These are phyloP conservation scores for Xestia rhomboidea DNA, from an alignment of 2,888 invertebrate genomes.

Conservation along the genomic window DNA sequence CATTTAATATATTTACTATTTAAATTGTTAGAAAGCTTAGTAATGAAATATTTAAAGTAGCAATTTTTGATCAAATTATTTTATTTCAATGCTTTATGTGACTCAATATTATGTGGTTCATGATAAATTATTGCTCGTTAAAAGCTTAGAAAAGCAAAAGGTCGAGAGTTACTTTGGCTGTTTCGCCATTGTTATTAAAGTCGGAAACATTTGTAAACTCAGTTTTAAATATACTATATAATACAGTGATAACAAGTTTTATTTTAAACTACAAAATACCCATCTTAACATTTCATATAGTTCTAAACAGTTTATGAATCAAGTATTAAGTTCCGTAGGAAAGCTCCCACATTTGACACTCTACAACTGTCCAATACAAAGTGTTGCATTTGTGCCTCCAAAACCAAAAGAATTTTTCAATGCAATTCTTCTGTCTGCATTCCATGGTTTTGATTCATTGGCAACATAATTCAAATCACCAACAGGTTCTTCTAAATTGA, in stretches of 20 bases:
- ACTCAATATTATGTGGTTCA: conserved; percentile 86
- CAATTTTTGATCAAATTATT: conserved; percentile 89
- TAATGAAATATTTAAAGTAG: conserved; percentile 87
- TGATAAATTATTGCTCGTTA: conserved; percentile 83
- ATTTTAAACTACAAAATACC: conserved; percentile 55
- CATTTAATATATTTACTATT: conserved; percentile 89
- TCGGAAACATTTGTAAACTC: conserved; percentile 88
- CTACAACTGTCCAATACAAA: conserved; percentile 91
- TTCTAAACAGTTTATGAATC: neutral
- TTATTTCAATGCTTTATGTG: conserved; percentile 88
- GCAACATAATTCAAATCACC: conserved; percentile 94
- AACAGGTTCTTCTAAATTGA: conserved; percentile 94
- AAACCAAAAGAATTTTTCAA: conserved; percentile 99
- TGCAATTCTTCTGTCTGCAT: conserved; percentile 92
- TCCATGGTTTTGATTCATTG: conserved; percentile 91
- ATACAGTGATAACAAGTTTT: conserved; percentile 80
- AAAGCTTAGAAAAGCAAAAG: conserved; percentile 79
- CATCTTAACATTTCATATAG: conserved; percentile 14
- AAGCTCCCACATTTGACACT: neutral
- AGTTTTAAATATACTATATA: conserved; percentile 90
- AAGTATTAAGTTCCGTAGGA: neutral
- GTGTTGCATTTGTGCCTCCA: conserved; percentile 98
- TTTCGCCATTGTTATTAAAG: conserved; percentile 85
- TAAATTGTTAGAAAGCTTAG: conserved; percentile 88
- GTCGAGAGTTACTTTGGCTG: conserved; percentile 83